Percentiles rank a stretch among this genome's conserved stretches.
Evolutionary conservation across 2,797 vertebrate genomes (phyloP).

Genomic region (Poeciliopsis presidionis): DNA sequence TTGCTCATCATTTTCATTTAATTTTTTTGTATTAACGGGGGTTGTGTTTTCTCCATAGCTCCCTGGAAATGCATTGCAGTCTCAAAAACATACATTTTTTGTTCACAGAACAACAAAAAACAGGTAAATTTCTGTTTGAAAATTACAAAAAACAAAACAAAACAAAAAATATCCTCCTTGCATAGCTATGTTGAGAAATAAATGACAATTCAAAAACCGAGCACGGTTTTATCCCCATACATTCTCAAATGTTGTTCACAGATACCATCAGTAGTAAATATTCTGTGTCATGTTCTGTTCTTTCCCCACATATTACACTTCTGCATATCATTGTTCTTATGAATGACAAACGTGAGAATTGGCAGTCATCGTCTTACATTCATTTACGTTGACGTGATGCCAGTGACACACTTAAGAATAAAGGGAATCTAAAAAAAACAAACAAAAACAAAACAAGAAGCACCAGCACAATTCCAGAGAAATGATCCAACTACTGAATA

Average conservation of each 20-base stretch:
- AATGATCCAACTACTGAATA: conserved; percentile 49
- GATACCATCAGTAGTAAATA: not conserved
- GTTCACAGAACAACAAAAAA: no score
- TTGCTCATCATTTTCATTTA: not conserved
- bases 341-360: not conserved
- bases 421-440: conserved; percentile 28
- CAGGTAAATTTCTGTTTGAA: not conserved
- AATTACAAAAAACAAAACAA: not conserved
- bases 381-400: conserved; percentile 5
- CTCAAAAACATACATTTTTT: not conserved
- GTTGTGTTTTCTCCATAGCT: not conserved
- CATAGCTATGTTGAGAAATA: not conserved
- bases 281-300: not conserved
- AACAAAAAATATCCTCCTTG: not conserved
- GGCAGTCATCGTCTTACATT: not conserved
- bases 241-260: not conserved
- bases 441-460: no score
- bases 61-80: not conserved
- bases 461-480: conserved; percentile 46
- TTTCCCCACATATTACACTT: not conserved
- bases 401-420: conserved; percentile 33
- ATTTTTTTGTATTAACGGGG: not conserved
- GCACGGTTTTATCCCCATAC: not conserved
- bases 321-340: not conserved
- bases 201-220: not conserved